These are phyloP conservation scores for Glyphotaelius pellucidus DNA, from an alignment of 2,888 invertebrate species.

Conservation along the genomic window DNA sequence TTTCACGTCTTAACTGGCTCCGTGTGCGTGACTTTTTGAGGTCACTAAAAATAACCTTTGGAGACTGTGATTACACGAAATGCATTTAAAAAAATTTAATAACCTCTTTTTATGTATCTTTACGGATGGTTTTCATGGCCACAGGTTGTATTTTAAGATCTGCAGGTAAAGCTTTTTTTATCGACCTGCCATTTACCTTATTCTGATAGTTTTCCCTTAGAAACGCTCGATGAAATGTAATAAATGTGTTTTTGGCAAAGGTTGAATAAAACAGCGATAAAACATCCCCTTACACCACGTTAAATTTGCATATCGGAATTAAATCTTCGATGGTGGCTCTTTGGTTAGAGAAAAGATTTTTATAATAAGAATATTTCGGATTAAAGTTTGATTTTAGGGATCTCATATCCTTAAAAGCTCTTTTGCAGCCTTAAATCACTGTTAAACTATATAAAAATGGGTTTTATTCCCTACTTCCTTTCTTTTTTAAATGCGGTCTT, in stretches of 20 bases:
- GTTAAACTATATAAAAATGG: no score
- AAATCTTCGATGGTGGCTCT: neutral
- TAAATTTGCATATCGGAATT: neutral
- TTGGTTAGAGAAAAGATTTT: neutral
- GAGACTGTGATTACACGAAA: no score
- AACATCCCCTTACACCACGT: neutral
- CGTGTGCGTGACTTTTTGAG: neutral
- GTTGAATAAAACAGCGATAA: neutral
- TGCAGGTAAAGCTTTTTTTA: neutral
- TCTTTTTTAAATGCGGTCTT: no score
- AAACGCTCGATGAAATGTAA: neutral
- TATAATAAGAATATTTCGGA: neutral
- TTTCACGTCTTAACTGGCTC: neutral
- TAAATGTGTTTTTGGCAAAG: neutral
- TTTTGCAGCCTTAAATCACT: no score
- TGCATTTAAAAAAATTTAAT: no score
- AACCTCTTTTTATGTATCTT: no score
- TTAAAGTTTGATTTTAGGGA: neutral
- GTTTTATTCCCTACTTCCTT: no score
- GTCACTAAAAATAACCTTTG: no score
- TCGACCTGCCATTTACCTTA: neutral
- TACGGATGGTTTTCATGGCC: no score
- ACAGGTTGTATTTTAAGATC: no score
- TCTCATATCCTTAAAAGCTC: no score
- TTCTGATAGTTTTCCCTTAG: neutral